Conservation (phyloP, 2,113 vertebrate species). For the Phalacrocorax carbo region DNA sequence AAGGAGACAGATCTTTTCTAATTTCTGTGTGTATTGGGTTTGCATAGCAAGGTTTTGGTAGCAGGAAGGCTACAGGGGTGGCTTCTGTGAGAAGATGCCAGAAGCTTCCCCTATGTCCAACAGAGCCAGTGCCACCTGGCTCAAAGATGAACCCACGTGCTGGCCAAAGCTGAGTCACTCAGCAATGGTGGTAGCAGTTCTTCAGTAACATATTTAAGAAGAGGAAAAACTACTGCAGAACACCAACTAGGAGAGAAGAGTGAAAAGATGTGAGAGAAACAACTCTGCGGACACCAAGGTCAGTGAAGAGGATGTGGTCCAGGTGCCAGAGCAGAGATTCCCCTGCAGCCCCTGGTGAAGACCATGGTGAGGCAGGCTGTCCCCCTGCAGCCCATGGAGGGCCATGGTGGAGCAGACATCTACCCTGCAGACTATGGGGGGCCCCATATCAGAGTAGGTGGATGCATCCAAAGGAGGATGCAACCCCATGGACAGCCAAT, state of each 20-base stretch:
- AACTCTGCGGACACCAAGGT: neutral
- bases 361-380: neutral
- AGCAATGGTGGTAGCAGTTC: neutral
- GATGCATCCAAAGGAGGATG: neutral
- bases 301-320: neutral
- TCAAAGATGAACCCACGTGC: too few relatives aligned
- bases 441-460: neutral
- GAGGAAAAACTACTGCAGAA: neutral
- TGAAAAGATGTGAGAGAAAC: neutral
- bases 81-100: too few relatives aligned
- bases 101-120: too few relatives aligned
- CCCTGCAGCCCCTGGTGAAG: neutral
- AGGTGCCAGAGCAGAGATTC: neutral
- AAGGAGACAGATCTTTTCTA: neutral
- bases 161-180: too few relatives aligned
- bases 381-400: neutral
- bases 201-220: neutral
- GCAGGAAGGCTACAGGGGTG: too few relatives aligned
- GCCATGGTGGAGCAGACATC: neutral
- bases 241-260: neutral
- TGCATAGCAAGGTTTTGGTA: neutral
- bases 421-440: neutral
- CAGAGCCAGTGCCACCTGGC: too few relatives aligned
- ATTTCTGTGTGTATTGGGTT: neutral
- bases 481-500: fast-evolving